Conservation (phyloP, 2,797 vertebrate species). For the Syngnathus rostellatus region DNA sequence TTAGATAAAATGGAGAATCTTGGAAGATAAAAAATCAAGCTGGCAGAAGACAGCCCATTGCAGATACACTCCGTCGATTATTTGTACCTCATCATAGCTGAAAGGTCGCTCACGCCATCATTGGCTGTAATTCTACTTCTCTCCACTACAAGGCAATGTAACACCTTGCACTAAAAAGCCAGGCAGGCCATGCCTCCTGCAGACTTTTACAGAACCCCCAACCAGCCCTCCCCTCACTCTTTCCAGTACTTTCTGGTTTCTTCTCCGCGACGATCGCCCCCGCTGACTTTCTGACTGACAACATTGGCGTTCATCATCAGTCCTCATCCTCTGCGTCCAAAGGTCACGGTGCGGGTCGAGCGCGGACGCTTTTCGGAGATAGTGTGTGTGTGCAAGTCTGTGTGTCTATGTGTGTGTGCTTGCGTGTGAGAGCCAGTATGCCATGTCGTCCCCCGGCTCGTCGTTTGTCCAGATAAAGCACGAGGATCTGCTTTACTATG, state of each 20-base stretch:
- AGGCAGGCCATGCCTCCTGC: constrained; percentile 12
- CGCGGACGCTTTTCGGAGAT: constrained; percentile 17
- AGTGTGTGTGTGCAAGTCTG: constrained; percentile 19
- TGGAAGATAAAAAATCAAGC: no score
- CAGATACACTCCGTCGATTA: no score
- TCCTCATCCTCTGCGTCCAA: constrained; percentile 8
- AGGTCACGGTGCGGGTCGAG: constrained; percentile 8
- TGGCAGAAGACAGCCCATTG: no score
- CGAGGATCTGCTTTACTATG: constrained; percentile 93
- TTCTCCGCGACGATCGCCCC: constrained; percentile 39
- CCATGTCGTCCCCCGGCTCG: constrained; percentile 93
- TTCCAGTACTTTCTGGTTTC: constrained; percentile 58
- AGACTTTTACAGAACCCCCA: constrained; percentile 38
- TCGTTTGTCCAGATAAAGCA: constrained; percentile 98
- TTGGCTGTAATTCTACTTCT: constrained; percentile 45
- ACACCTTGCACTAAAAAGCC: constrained; percentile 34
- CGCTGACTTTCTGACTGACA: constrained; percentile 41
- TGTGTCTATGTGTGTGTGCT: constrained; percentile 21
- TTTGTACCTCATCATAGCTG: no score
- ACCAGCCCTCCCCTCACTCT: constrained; percentile 52
- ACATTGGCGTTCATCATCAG: constrained; percentile 20
- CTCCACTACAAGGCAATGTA: constrained; percentile 54
- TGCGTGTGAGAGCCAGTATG: constrained; percentile 79
- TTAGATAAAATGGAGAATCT: no score
- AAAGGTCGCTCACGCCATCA: no score